Evolutionary conservation across 2,113 vertebrate species (phyloP), one percentile per base, ranked within the genome.

Genomic region (Phrynosoma platyrhinos): DNA sequence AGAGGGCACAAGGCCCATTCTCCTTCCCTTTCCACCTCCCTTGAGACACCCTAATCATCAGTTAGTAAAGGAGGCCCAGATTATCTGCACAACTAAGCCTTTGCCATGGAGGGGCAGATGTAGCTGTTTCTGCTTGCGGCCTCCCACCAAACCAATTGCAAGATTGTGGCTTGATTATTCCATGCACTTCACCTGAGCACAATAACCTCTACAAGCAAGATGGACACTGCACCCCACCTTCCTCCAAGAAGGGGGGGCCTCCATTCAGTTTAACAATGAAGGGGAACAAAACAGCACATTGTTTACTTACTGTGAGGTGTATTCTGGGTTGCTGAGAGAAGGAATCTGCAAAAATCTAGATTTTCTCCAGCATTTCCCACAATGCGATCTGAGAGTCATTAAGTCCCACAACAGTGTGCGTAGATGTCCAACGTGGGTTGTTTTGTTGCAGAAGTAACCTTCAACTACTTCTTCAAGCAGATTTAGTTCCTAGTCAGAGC

Each of bases 381-480:
- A 40, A 47, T 21, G 12, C 3, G 72, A 62, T 25, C 72, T 12
- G 4, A 16, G 1, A 72, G 18, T 9, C n/a, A 12, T 68, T 18
- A 5, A 12, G 16, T 7, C 40, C 9, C 16, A 2, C 12, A 21
- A 10, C 12, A 2, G 4, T 14, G 21, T 1, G 3, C 36, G 16
- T 74, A 0, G 1, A 40, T 47, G n/a, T 32, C 16, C 18, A 53
- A 62, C 20, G 4, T 12, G 42, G 14, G 18, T 27, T 18, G 62
- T 32, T n/a, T 30, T 10, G 2, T 20, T 32, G n/a, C 4, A 27
- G 32, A 1, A 14, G 58, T 10, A 2, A 27, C 23, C 0, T 18
- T 12, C 52, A 40, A 23, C 47, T 5, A 47, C 47, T 47, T 47
- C 47, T 47, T 47, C 47, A 47, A 47, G 47, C 23, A 18, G 68